Base-by-base conservation (phyloP, 2,888 invertebrate species). In the Monochamus alternatus region DNA sequence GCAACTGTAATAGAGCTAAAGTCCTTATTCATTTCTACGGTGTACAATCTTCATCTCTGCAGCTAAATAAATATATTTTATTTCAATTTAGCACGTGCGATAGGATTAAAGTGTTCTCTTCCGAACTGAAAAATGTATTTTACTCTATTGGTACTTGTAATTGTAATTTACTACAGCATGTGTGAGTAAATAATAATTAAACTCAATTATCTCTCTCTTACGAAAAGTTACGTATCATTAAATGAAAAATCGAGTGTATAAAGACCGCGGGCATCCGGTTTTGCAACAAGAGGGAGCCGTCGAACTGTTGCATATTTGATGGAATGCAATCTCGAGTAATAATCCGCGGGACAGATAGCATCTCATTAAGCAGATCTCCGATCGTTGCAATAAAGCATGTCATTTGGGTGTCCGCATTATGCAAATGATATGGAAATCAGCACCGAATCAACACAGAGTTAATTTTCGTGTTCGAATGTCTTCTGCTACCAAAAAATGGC, bases 381-480 rank as follows among this genome's bases (percentile, higher is more conserved):
- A 75, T 70, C 62, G 71, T 66, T 22, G 75, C 60, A 60, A 75
- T 71, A 70, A 75, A 70, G 71, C 65, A 75, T 75, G 75, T 70
- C 75, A 71, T 65, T 74, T 65, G 38, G 71, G 71, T 52, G 59
- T 52, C 52, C 44, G 55, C 31, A 43, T 71, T 71, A 75, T 75
- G 75, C 71, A 66, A 75, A 75, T 65, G 59, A 51, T 63, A 75
- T 75, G 75, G 60, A 65, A 71, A 75, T 75, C 30, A 60, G 43
- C 47, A 31, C 47, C 31, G 5, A 55, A 67, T 67, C 52, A 55
- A 55, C 38, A 31, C 14, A 14, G n/a, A 9, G 32, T 51, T 14
- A 55, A 47, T 47, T 76, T 62, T 55, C 67, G 47, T 67, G 67
- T 72, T 12, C 47, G 47, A 12, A 12, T 10, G 47, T 47, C 47